phyloP scores from a whole-genome alignment of 1,140 invertebrate species.

The Euura saliciscinereae region DNA sequence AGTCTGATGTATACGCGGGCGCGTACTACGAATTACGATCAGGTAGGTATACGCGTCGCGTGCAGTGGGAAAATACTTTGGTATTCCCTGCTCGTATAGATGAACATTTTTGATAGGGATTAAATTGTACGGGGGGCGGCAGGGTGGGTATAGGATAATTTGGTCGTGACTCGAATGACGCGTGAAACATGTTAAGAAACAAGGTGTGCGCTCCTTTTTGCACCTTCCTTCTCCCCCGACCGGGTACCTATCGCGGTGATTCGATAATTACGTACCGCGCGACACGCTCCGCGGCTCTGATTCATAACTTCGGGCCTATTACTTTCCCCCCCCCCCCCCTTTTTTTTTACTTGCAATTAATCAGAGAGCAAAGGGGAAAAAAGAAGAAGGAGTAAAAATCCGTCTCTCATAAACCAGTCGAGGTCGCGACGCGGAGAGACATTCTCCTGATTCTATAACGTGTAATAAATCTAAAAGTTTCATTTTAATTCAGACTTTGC shows the following conservation, averaged over 20 bases:
- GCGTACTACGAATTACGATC: neutral
- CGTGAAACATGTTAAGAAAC: neutral
- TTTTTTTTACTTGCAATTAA: too few relatives aligned
- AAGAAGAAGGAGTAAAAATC: too few relatives aligned
- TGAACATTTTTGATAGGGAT: neutral
- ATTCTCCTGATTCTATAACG: too few relatives aligned
- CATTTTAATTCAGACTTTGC: constrained; percentile 2
- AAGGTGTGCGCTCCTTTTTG: neutral
- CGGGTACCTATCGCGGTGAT: too few relatives aligned
- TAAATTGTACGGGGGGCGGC: neutral
- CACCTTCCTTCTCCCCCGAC: too few relatives aligned
- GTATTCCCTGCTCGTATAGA: neutral
- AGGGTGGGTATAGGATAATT: neutral
- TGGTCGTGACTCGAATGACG: neutral
- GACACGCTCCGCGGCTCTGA: too few relatives aligned
- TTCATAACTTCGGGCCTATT: too few relatives aligned
- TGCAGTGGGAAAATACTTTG: neutral
- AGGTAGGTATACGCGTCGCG: neutral
- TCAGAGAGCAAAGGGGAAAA: too few relatives aligned
- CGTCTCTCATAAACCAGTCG: too few relatives aligned
- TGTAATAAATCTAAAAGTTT: neutral
- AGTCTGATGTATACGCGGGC: neutral
- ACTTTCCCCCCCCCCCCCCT: too few relatives aligned
- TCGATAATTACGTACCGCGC: too few relatives aligned
- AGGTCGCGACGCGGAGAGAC: too few relatives aligned